These are phyloP conservation scores for Sylvicapra grimmia DNA, from an alignment of 2,113 vertebrate species.

Conservation along the genomic window DNA sequence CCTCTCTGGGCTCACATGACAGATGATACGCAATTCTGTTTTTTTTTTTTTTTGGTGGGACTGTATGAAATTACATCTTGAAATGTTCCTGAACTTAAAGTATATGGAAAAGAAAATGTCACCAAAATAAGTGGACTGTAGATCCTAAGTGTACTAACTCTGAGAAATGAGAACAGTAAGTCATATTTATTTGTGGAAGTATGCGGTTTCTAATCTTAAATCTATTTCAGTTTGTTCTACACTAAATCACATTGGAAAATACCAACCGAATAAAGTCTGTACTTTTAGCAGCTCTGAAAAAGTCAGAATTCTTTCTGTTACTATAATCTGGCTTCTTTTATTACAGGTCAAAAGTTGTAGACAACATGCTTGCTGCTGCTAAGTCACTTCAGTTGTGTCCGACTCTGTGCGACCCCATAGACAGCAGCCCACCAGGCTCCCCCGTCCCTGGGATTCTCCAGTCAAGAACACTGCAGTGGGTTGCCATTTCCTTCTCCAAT, in stretches of 20 bases:
- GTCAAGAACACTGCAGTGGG: too few relatives aligned
- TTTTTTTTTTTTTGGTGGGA: not conserved
- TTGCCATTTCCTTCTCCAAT: too few relatives aligned
- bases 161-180: conserved; percentile 29
- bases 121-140: not conserved
- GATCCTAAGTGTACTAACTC: not conserved
- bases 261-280: not conserved
- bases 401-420: too few relatives aligned
- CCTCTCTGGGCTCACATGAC: not conserved
- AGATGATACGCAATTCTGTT: not conserved
- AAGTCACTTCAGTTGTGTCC: too few relatives aligned
- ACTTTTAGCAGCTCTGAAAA: not conserved
- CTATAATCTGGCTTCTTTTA: not conserved
- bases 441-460: too few relatives aligned
- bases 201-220: conserved; percentile 47
- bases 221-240: conserved; percentile 59
- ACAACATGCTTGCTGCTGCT: not conserved
- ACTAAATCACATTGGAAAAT: conserved; percentile 27
- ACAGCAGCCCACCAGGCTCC: too few relatives aligned
- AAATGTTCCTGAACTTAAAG: not conserved
- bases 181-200: conserved; percentile 42
- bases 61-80: not conserved
- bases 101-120: not conserved
- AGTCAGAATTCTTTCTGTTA: not conserved
- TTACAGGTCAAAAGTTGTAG: not conserved